Conservation (phyloP, 1,140 invertebrate genomes). For the Trachymyrmex cornetzi region DNA sequence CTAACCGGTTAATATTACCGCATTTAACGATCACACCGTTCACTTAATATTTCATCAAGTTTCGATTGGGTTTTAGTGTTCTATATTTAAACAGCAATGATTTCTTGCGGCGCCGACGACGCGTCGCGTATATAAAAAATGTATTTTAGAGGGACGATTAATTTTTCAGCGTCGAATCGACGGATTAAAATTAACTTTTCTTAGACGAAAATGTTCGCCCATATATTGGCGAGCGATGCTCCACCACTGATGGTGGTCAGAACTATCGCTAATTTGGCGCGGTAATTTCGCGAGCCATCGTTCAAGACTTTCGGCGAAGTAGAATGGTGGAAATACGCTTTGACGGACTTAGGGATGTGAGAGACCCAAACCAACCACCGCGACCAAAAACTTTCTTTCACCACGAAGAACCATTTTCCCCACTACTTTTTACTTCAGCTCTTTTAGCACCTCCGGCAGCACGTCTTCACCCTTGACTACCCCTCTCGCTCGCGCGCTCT, state of each 20-base stretch:
- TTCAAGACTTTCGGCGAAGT: background rate
- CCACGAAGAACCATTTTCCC: slow-evolving; percentile 54
- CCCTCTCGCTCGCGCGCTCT: background rate
- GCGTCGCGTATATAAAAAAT: background rate
- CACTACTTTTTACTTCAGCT: slow-evolving; percentile 51
- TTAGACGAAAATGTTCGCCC: too few species aligned
- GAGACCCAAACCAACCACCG: slow-evolving; percentile 42
- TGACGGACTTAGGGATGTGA: slow-evolving; percentile 16
- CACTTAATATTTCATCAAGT: slow-evolving; percentile 46
- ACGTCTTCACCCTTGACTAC: slow-evolving; percentile 41
- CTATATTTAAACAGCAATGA: background rate
- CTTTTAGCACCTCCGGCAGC: slow-evolving; percentile 26
- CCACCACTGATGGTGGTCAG: background rate
- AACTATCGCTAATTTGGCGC: slow-evolving; percentile 10
- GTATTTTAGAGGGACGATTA: background rate
- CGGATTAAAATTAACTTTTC: slow-evolving; percentile 4
- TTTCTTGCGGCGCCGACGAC: background rate
- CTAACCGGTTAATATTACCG: slow-evolving; percentile 46
- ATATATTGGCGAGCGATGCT: background rate
- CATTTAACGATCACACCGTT: slow-evolving; percentile 49
- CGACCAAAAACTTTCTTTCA: slow-evolving; percentile 51
- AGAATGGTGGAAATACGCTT: slow-evolving; percentile 31
- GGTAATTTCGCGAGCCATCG: slow-evolving; percentile 13
- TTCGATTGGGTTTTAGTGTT: background rate
- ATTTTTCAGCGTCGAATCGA: background rate